Conservation (phyloP, 92 coral and sea anemone species). For the Epizoanthus ramosus region DNA sequence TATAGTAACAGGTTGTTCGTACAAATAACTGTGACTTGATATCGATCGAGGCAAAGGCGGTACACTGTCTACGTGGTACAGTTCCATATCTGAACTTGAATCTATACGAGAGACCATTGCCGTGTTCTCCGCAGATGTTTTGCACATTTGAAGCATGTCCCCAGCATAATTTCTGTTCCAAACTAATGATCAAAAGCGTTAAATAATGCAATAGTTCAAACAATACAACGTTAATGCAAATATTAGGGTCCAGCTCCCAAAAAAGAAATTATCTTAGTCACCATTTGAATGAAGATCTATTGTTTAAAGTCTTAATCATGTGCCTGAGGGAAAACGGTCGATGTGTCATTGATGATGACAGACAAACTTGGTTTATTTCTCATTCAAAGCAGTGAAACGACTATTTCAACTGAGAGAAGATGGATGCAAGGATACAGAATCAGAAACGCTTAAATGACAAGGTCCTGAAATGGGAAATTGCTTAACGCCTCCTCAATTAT, state of each 20-base stretch:
- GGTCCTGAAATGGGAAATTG: too few species aligned
- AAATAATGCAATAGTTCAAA: constrained; percentile 25
- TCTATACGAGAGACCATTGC: not conserved
- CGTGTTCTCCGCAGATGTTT: not conserved
- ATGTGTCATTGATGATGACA: not conserved
- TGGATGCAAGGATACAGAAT: too few species aligned
- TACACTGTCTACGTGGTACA: not conserved
- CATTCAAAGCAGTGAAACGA: too few species aligned
- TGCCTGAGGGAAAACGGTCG: not conserved
- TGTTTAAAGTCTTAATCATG: not conserved
- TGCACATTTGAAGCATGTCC: constrained; percentile 14
- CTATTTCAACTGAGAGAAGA: too few species aligned
- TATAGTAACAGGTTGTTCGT: constrained; percentile 6
- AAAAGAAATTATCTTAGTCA: not conserved
- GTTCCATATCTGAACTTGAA: not conserved
- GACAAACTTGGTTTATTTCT: not conserved
- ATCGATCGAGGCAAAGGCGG: not conserved
- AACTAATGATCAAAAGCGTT: not conserved
- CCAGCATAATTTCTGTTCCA: constrained; percentile 1
- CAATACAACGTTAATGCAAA: constrained; percentile 24
- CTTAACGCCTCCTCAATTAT: too few species aligned
- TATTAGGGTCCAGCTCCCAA: constrained; percentile 9
- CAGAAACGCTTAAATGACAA: too few species aligned
- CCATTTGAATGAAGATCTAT: constrained; percentile 4
- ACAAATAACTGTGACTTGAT: not conserved